Evolutionary conservation across 2,113 vertebrate genomes (phyloP).

Genomic region (Ictidomys tridecemlineatus): DNA sequence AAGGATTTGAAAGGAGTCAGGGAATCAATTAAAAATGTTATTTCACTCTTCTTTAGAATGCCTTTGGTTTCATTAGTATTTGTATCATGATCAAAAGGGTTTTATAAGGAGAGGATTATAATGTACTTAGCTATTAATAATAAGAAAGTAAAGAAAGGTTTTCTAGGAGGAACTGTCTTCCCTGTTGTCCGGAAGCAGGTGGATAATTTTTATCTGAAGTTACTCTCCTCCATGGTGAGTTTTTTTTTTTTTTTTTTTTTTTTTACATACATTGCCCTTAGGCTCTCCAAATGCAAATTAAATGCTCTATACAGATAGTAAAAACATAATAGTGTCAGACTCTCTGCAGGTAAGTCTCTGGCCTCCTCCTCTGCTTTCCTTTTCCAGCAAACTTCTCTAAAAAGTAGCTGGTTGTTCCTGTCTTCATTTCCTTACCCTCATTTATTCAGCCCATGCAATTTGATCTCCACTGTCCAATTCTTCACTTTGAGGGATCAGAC

Average conservation of each 20-base stretch:
- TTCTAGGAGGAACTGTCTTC: not conserved
- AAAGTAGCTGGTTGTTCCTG: not conserved
- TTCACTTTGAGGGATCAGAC: not conserved
- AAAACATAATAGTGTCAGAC: not conserved
- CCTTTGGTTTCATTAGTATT: constrained; percentile 20
- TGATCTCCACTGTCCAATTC: not conserved
- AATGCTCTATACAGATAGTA: not conserved
- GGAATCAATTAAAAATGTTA: constrained; percentile 9
- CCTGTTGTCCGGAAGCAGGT: not conserved
- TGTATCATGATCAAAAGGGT: not conserved
- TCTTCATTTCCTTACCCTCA: not conserved
- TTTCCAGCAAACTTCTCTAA: not conserved
- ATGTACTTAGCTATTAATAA: constrained; percentile 13
- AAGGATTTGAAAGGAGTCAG: not conserved
- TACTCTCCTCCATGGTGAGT: not conserved
- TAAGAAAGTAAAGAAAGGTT: not conserved
- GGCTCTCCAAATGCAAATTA: not conserved
- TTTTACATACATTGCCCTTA: too few species aligned
- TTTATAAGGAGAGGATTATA: not conserved
- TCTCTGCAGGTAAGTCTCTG: not conserved
- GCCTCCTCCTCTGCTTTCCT: not conserved
- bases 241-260: not conserved
- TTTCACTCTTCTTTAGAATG: constrained; percentile 25
- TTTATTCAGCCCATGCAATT: not conserved
- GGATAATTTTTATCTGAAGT: not conserved